Base-by-base conservation (phyloP, 2,113 vertebrate genomes). In the Dissostichus mawsoni region DNA sequence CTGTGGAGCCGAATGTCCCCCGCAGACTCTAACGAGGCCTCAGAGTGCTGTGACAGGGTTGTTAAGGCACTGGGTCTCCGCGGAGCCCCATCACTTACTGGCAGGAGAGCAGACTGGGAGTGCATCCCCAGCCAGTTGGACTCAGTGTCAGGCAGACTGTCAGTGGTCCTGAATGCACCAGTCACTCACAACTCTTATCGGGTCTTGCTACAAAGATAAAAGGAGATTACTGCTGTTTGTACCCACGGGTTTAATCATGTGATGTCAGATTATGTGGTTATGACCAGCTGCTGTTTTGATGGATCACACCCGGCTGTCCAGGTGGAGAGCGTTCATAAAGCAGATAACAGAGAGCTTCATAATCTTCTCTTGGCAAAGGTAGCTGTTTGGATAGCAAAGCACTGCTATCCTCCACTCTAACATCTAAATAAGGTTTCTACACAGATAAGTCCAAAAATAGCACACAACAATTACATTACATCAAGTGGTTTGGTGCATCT, bases 261-360 rank as follows among this genome's bases (percentile, higher is more conserved):
- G 77, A 74, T 74, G 81, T 87, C 67, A 84, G 80, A 88, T 89
- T 85, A 81, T 74, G 68, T 62, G 67, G 87, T 84, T 84, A 76
- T 71, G 86, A 90, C 68, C 89, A 86, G 88, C 83, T 93, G 87
- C 80, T 69, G 81, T 73, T 85, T 69, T 80, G 80, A 89, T 89
- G 84, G 82, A 87, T 90, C 78, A 67, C 76, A 83, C 70, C 47
- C 52, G 13, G 74, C 50, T 82, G 76, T 87, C 83, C 85, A 91
- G 91, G 91, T 92, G 89, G 82, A 78, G 68, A 18, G 36, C 69
- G 84, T 78, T 91, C 89, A 84, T 85, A 82, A 89, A 90, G 83
- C 84, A 86, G 90, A 91, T 89, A 92, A 91, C 74, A 75, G 76
- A 53, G 63, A 69, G 75, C 51, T 70, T 81, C 29, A 44, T 87